A percentile compares a stretch with the other conserved stretches of the same genome.
phyloP scores from a whole-genome alignment of 2,888 invertebrate species.

The Pammene aurita region DNA sequence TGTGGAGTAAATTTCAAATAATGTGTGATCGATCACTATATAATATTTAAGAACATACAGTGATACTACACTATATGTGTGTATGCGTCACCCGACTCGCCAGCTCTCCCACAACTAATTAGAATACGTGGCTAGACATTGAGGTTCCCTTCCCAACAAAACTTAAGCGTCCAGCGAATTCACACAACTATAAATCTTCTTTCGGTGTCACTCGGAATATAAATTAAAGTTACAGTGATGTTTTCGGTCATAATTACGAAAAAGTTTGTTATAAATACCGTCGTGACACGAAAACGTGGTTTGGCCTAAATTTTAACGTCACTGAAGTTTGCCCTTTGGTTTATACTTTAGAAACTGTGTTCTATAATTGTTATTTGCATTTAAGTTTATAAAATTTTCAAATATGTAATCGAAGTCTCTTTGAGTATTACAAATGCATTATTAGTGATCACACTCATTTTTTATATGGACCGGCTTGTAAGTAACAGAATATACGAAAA shows the following conservation, averaged over 20 bases:
- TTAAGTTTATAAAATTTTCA: background rate
- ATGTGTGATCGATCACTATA: too few species aligned
- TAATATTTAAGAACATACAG: too few species aligned
- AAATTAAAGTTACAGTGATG: conserved; percentile 24
- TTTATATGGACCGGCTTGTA: too few species aligned
- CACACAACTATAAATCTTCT: conserved; percentile 39
- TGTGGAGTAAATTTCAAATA: too few species aligned
- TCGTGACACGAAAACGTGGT: conserved; percentile 10
- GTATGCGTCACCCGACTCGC: background rate
- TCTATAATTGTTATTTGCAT: too few species aligned
- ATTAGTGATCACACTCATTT: too few species aligned
- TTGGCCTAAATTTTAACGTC: conserved; percentile 9
- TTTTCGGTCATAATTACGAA: conserved; percentile 18
- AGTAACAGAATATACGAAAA: too few species aligned
- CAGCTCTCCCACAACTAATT: background rate
- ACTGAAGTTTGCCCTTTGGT: background rate
- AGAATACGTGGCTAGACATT: conserved; percentile 24
- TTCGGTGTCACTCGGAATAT: conserved; percentile 17
- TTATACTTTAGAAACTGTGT: background rate
- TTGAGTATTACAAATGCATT: too few species aligned
- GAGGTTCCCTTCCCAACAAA: conserved; percentile 31
- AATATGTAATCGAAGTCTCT: too few species aligned
- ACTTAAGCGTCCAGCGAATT: conserved; percentile 29
- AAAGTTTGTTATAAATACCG: conserved; percentile 20
- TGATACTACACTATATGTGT: too few species aligned